Conservation (phyloP, 2,797 vertebrate genomes). For the Acanthornis magna region DNA sequence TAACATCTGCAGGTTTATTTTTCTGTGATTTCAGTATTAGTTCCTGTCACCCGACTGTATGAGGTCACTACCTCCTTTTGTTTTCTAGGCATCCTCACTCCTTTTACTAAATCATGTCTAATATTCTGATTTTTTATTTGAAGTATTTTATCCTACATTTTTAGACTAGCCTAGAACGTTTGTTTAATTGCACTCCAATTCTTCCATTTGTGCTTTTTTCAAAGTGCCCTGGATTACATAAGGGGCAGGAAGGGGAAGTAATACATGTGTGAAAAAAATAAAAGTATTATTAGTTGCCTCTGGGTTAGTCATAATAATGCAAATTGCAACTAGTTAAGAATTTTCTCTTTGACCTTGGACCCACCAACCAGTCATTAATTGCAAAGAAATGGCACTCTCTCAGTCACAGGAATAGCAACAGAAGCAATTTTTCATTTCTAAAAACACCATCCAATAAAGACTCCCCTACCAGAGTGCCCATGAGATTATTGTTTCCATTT, state of each 20-base stretch:
- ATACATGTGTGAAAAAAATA: neutral
- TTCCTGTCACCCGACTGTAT: neutral
- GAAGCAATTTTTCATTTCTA: neutral
- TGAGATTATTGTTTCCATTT: neutral
- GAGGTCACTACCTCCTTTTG: neutral
- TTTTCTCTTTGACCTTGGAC: conserved; percentile 28
- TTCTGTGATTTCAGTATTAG: neutral
- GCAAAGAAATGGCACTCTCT: neutral
- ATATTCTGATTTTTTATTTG: neutral
- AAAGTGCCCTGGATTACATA: neutral
- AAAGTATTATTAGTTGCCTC: conserved; percentile 29
- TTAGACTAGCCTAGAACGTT: neutral
- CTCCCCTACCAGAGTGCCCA: neutral
- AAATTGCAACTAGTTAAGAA: neutral
- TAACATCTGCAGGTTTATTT: neutral
- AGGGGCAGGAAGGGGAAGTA: neutral
- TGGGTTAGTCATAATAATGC: neutral
- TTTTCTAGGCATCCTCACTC: neutral
- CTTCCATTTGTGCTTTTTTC: neutral
- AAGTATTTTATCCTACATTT: neutral
- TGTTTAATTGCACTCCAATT: neutral
- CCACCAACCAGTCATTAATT: neutral
- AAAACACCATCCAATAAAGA: neutral
- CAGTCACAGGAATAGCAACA: neutral
- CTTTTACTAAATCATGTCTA: neutral